Evolutionary conservation across 2,888 invertebrate genomes (phyloP).

Genomic region (Bruchidius siliquastri): DNA sequence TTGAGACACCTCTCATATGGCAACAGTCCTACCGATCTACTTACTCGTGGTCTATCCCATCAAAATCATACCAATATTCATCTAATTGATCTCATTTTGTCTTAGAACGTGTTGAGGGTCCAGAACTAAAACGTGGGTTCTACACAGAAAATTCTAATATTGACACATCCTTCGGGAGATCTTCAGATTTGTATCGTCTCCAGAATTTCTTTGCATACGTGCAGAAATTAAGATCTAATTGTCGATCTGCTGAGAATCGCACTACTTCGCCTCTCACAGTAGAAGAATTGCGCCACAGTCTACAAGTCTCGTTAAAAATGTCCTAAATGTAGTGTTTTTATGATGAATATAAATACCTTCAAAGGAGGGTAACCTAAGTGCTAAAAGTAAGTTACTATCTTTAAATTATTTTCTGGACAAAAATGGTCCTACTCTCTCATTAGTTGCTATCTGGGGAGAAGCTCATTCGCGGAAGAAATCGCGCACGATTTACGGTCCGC

Average conservation of each 20-base stretch:
- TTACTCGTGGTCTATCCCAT: slow-evolving; percentile 6
- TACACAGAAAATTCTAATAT: not conserved
- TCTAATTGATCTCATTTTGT: not conserved
- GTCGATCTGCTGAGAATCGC: not conserved
- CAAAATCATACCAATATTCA: not conserved
- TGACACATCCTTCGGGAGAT: not conserved
- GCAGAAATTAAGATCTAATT: not conserved
- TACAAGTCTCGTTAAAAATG: not conserved
- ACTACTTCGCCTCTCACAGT: not conserved
- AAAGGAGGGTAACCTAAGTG: not conserved
- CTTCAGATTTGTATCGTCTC: not conserved
- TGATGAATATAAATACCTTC: not conserved
- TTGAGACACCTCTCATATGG: slow-evolving; percentile 11
- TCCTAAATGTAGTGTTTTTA: not conserved
- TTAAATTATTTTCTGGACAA: not conserved
- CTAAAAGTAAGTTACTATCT: not conserved
- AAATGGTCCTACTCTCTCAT: not conserved
- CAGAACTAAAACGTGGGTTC: not conserved
- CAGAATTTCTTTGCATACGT: not conserved
- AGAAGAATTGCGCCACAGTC: not conserved
- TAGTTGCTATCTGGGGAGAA: not conserved
- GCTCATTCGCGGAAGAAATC: not conserved
- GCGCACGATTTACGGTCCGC: not conserved
- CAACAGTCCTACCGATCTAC: slow-evolving; percentile 11
- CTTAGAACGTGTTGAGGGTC: not conserved